Percentiles rank a stretch among this genome's conserved stretches.
phyloP scores from a whole-genome alignment of 2,797 vertebrate species.

The Pachyuromys duprasi region DNA sequence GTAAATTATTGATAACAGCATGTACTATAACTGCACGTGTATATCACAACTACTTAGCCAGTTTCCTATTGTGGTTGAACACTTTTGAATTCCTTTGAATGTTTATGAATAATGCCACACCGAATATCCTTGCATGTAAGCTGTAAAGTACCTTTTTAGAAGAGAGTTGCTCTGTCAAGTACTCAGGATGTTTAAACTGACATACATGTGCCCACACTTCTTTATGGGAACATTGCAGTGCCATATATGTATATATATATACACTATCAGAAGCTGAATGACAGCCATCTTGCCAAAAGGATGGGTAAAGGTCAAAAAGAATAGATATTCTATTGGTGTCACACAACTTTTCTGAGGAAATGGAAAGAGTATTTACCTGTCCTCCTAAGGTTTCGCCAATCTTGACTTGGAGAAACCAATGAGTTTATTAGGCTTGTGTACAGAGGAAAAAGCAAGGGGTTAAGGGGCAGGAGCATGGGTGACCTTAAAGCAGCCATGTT shows the following conservation, averaged over 20 bases:
- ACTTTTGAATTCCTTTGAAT: background rate
- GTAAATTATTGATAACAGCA: conserved; percentile 4
- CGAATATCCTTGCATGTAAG: conserved; percentile 3
- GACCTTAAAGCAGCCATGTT: background rate
- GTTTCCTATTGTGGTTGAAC: background rate
- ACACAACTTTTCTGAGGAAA: background rate
- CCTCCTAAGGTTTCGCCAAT: background rate
- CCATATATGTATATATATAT: no score
- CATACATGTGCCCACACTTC: background rate
- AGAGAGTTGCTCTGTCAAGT: background rate
- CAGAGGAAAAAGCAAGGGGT: background rate
- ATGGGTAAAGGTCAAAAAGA: background rate
- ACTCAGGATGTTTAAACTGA: background rate
- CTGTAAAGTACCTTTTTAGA: background rate
- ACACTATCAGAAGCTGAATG: background rate
- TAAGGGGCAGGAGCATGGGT: no score
- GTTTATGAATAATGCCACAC: background rate
- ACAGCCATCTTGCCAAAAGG: background rate
- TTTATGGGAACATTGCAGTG: background rate
- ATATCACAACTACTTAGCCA: background rate
- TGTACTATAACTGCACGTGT: fast-evolving
- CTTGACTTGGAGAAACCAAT: background rate
- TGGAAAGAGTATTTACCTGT: background rate
- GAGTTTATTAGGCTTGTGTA: background rate
- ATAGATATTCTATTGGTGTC: background rate